Evolutionary conservation across 2,113 vertebrate genomes (phyloP).

Genomic region (Zeus faber): DNA sequence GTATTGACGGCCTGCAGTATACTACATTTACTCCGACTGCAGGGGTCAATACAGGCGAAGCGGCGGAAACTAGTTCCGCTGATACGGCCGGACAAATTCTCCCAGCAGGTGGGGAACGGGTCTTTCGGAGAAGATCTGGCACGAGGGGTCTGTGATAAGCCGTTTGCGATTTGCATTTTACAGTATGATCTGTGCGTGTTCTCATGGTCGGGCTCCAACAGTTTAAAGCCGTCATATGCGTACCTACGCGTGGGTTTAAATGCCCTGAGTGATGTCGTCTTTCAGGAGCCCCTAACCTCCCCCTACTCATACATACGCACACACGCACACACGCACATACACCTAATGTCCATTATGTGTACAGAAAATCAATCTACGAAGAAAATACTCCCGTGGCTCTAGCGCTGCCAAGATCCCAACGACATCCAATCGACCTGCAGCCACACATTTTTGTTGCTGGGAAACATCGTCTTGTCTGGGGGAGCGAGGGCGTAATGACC

Average conservation of each 20-base stretch:
- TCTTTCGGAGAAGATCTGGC: no score
- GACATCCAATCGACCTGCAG: slow-evolving; percentile 33
- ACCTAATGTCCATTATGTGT: slow-evolving; percentile 14
- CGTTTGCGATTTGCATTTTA: no score
- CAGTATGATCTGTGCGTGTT: no score
- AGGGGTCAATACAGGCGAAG: background rate
- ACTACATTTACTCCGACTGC: slow-evolving; percentile 9
- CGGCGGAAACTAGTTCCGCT: no score
- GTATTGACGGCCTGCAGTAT: slow-evolving; percentile 13
- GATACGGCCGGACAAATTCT: no score
- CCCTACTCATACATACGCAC: background rate
- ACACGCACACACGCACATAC: background rate
- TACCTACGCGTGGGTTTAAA: slow-evolving; percentile 28
- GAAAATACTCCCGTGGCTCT: slow-evolving; percentile 22
- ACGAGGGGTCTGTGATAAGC: no score
- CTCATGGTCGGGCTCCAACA: no score
- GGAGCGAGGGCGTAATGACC: background rate
- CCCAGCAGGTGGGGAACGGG: no score
- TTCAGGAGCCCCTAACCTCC: background rate
- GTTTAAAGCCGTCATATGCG: slow-evolving; percentile 2
- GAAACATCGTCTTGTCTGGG: background rate
- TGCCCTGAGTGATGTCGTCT: slow-evolving; percentile 23
- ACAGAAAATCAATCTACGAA: slow-evolving; percentile 35
- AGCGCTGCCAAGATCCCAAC: slow-evolving; percentile 17
- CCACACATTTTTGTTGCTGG: slow-evolving; percentile 27